Percentiles rank a stretch among this genome's conserved stretches.
phyloP scores from a whole-genome alignment of 2,113 vertebrate species.

The Rhadina sibilatrix region DNA sequence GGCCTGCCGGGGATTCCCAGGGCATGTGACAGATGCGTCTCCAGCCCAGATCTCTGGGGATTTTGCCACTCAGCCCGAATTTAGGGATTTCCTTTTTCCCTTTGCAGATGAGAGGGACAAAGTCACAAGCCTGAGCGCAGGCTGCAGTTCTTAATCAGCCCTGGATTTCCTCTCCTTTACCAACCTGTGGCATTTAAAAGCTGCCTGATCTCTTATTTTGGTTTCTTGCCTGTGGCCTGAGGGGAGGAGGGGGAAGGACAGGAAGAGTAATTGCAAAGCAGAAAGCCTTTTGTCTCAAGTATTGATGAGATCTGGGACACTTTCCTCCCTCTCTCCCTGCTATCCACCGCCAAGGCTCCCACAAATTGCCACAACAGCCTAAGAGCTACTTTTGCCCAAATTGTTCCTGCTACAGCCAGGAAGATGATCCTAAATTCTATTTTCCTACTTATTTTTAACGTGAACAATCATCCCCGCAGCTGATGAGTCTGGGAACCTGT shows the following conservation, averaged over 20 bases:
- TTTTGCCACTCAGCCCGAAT: background rate
- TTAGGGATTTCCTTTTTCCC: background rate
- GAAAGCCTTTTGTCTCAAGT: slow-evolving; percentile 31
- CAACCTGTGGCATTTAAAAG: slow-evolving; percentile 58
- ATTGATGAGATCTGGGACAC: background rate
- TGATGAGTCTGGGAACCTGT: background rate
- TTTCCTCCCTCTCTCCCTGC: background rate
- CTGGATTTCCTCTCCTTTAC: background rate
- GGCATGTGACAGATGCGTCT: background rate
- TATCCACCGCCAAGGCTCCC: background rate
- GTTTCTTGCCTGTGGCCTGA: slow-evolving; percentile 15
- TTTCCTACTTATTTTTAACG: background rate
- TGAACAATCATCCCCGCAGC: fast-evolving
- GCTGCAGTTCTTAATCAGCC: background rate
- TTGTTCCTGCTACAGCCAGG: background rate
- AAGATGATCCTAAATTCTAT: background rate
- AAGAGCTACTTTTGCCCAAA: background rate
- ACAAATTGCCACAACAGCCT: background rate
- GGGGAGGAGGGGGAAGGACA: slow-evolving; percentile 42
- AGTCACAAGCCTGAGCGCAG: fast-evolving
- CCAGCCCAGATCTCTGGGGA: background rate
- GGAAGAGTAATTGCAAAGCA: slow-evolving; percentile 1
- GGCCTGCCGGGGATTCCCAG: background rate
- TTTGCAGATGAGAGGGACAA: background rate
- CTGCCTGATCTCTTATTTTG: slow-evolving; percentile 31